Evolutionary conservation across 2,888 invertebrate species (phyloP).

Genomic region (Acronicta aceris): DNA sequence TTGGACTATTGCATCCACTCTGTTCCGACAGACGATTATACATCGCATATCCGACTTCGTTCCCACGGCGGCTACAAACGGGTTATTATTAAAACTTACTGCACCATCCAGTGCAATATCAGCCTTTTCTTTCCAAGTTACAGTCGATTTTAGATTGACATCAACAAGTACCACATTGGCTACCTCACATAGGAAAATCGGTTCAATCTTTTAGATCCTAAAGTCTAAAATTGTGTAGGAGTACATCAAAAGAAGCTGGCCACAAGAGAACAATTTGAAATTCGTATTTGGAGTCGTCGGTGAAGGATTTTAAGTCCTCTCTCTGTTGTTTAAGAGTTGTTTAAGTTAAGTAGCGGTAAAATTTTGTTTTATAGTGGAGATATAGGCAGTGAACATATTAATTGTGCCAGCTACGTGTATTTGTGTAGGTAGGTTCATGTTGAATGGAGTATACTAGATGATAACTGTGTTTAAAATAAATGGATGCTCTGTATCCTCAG

Average conservation of each 20-base stretch:
- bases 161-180: conserved; percentile 65
- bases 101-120: conserved; percentile 62
- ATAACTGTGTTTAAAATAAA: conserved; percentile 71
- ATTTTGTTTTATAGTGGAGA: conserved; percentile 80
- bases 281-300: conserved; percentile 86
- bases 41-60: conserved; percentile 88
- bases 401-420: conserved; percentile 76
- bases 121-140: conserved; percentile 62
- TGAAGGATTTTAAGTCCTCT: conserved; percentile 87
- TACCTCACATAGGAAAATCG: conserved; percentile 31
- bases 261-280: conserved; percentile 86
- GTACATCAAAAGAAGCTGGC: conserved; percentile 72
- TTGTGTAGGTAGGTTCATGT: conserved; percentile 66
- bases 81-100: conserved; percentile 88
- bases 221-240: conserved; percentile 57
- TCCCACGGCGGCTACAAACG: conserved; percentile 88
- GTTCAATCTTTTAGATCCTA: conserved; percentile 23
- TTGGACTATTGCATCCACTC: conserved; percentile 88
- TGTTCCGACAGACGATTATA: conserved; percentile 87
- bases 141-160: conserved; percentile 64
- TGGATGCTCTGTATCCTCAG: conserved; percentile 52
- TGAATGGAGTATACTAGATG: conserved; percentile 70
- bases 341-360: conserved; percentile 84
- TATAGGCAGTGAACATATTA: conserved; percentile 82
- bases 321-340: conserved; percentile 82